Conservation (phyloP, 2,113 vertebrate species). For the Cephalopterus ornatus region DNA sequence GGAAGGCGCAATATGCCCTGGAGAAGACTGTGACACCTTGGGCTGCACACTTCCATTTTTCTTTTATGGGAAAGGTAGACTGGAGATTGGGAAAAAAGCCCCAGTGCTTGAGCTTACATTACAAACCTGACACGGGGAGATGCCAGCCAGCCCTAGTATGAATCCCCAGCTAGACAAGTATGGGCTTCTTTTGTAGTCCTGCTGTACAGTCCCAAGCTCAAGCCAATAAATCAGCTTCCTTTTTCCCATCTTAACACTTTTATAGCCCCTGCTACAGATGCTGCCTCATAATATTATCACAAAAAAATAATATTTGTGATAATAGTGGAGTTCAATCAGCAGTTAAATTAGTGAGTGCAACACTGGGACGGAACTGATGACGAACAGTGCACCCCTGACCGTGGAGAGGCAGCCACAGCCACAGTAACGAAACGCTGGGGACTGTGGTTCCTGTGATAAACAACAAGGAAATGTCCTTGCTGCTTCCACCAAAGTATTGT, state of each 20-base stretch:
- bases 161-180: not conserved
- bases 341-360: not conserved
- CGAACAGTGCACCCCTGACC: not conserved
- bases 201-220: not conserved
- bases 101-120: not conserved
- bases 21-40: not conserved
- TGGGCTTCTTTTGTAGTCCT: not conserved
- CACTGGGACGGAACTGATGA: not conserved
- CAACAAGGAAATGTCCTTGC: not conserved
- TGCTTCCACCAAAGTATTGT: not conserved
- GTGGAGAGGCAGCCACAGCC: not conserved
- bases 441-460: not conserved
- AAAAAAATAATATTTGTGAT: not conserved
- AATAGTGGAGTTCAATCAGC: not conserved
- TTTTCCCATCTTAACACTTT: not conserved
- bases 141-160: not conserved
- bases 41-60: not conserved
- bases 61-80: not conserved
- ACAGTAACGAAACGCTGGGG: rapidly evolving
- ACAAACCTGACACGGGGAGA: not conserved
- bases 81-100: not conserved
- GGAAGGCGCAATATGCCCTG: not conserved
- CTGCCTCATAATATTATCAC: not conserved
- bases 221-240: not conserved
- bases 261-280: not conserved